Evolutionary conservation across 2,797 vertebrate species (phyloP).

Genomic region (Micrastur ruficollis): DNA sequence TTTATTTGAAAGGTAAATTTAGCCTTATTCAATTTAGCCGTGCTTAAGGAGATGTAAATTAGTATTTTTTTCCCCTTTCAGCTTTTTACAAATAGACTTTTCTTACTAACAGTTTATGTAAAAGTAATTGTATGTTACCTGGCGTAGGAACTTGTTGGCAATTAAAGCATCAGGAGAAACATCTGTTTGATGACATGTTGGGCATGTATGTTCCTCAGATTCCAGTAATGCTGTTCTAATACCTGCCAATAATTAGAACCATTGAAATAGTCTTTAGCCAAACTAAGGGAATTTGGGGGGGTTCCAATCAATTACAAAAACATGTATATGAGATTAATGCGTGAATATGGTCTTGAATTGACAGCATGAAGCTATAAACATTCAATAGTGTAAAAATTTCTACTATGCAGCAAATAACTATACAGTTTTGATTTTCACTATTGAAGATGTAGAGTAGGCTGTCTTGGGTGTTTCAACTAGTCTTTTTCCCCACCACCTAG

Average conservation of each 20-base stretch:
- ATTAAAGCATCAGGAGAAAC: conserved; percentile 94
- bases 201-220: conserved; percentile 92
- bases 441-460: background rate
- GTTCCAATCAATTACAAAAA: background rate
- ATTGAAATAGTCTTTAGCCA: background rate
- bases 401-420: background rate
- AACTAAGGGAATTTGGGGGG: background rate
- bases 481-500: background rate
- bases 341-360: background rate
- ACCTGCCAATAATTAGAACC: conserved; percentile 73
- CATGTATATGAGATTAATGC: rapidly evolving
- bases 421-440: background rate
- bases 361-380: background rate
- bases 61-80: background rate
- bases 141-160: conserved; percentile 95
- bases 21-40: background rate
- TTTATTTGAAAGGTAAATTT: background rate
- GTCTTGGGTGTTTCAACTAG: background rate
- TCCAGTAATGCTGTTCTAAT: conserved; percentile 90
- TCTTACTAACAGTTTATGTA: background rate
- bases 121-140: conserved; percentile 75
- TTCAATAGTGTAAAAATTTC: background rate
- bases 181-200: conserved; percentile 88
- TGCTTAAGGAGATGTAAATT: background rate
- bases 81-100: background rate